Conservation (phyloP, 2,797 vertebrate genomes). For the Gephyroberyx darwinii region DNA sequence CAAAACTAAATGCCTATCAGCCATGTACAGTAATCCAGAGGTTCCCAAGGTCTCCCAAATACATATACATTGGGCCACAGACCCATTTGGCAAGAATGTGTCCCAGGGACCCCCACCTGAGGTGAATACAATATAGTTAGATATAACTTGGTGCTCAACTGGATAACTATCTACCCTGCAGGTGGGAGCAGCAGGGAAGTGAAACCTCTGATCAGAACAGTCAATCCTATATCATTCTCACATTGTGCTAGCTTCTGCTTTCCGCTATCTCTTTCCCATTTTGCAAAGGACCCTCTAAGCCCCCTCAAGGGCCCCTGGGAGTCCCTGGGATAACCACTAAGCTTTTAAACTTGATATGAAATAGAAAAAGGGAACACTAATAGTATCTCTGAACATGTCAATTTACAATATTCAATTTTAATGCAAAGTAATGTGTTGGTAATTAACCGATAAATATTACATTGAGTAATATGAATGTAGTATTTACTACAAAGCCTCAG, state of each 20-base stretch:
- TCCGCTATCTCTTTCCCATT: constrained; percentile 7
- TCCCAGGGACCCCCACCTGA: too few relatives aligned
- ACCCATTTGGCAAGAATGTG: too few relatives aligned
- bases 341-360: constrained; percentile 7
- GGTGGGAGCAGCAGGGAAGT: not conserved
- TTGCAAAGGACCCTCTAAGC: constrained; percentile 36
- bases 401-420: constrained; percentile 16
- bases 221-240: not conserved
- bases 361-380: too few relatives aligned
- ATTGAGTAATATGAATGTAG: constrained; percentile 37
- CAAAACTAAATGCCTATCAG: too few relatives aligned
- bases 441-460: constrained; percentile 48
- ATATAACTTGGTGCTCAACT: too few relatives aligned
- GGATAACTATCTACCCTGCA: too few relatives aligned
- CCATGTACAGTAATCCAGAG: not conserved
- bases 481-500: constrained; percentile 43
- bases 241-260: not conserved
- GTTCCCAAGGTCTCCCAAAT: not conserved
- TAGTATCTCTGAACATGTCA: too few relatives aligned
- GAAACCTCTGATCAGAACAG: constrained; percentile 2
- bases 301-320: constrained; percentile 35
- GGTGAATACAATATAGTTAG: too few relatives aligned
- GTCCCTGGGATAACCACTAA: constrained; percentile 30
- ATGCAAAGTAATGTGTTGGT: constrained; percentile 52
- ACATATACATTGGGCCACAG: too few relatives aligned